Base-by-base conservation (phyloP, 2,113 vertebrate genomes). In the Brachyistius frenatus region DNA sequence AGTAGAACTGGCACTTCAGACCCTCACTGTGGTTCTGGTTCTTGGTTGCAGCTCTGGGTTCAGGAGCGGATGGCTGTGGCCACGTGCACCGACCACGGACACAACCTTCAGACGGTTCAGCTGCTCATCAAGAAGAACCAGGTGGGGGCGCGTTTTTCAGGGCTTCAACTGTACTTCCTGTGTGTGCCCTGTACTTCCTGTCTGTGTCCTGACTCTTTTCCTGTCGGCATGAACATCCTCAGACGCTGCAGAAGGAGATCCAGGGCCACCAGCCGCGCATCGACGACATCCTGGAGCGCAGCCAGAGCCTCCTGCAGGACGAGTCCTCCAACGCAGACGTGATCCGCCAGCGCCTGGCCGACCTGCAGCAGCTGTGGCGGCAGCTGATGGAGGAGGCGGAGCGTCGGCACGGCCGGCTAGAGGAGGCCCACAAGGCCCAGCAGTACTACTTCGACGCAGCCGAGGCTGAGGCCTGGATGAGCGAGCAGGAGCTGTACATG, bases 91-190 rank as follows among this genome's bases (percentile, higher is more conserved):
- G 97, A 99, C 69, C 97, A 99, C 5, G 98, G 98, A 37, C 94
- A 98, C 92, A 99, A 99, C 88, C 95, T 99, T 73, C 98, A 99
- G 93, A 99, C 97, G 0, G 98, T 99, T 46, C 98, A 99, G 91
- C 94, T 99, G 36, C 94, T 99, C 56, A 99, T 99, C 92, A 99
- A 99, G 95, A 99, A 99, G 90, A 99, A 99, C 70, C 98, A 99
- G 96, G 98, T 98, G 54, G 39, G 73, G 54, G 15, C 2, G 2
- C 1, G 2, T 37, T 33, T 13, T 39, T 8, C 16, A 0, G 4
- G 23, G 23, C 23, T 11, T 23, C 16, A 10, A 23, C 23, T 23
- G 23, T 23, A 23, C 23, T 23, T 23, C 14, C 23, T 50, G 15
- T 1, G 13, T 5, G 0, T 3, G 4, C 10, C 9, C 3, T 54